A percentile compares a stretch with the other conserved stretches of the same genome.
These are phyloP conservation scores for Catalaphyllia jardinei DNA, from an alignment of 64 coral and sea anemone species.

Conservation along the genomic window DNA sequence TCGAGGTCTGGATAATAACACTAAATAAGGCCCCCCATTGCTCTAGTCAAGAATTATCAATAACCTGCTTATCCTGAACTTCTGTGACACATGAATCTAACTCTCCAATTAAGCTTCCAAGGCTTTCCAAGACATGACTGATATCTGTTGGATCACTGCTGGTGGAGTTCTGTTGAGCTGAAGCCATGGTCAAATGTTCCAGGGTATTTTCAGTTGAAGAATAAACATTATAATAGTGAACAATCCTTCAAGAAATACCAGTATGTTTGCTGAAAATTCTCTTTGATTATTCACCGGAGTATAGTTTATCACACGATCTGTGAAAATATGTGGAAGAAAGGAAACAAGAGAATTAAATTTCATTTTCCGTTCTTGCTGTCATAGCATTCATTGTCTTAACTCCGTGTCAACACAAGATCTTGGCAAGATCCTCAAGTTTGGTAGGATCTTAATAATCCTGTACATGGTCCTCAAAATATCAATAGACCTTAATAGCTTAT, in stretches of 20 bases:
- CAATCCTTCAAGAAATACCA: not conserved
- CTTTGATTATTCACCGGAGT: not conserved
- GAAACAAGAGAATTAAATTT: not conserved
- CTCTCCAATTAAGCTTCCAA: constrained; percentile 32
- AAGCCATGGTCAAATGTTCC: constrained; percentile 16
- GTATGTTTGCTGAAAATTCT: not conserved
- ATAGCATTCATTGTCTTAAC: not conserved
- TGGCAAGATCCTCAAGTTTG: no score
- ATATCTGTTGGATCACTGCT: constrained; percentile 28
- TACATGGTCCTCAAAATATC: no score
- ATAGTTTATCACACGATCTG: not conserved
- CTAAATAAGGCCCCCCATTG: not conserved
- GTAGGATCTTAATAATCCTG: no score
- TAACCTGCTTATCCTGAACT: not conserved
- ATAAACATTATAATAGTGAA: not conserved
- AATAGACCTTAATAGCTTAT: no score
- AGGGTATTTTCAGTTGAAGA: not conserved
- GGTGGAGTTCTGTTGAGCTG: not conserved
- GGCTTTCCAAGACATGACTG: not conserved
- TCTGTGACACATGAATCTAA: constrained; percentile 9
- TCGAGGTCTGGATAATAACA: not conserved
- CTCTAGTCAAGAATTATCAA: not conserved
- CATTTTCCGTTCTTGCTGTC: not conserved
- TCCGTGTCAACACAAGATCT: no score
- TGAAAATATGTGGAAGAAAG: not conserved